Conservation (phyloP, 2,797 vertebrate genomes). For the Potorous gilbertii region DNA sequence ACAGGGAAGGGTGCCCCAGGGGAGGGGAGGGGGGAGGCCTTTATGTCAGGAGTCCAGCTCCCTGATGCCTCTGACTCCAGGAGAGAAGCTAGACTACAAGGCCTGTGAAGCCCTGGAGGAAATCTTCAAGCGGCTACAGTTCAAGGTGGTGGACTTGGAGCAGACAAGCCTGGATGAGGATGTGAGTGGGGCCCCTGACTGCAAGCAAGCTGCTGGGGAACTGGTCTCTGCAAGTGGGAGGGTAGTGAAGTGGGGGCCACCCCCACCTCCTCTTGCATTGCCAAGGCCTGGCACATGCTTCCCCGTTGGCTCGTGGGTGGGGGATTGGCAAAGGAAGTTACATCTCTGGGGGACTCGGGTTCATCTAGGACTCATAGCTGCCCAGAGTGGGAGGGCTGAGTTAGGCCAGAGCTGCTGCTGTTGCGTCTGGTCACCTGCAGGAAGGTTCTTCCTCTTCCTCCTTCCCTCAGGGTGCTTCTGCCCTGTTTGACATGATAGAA, state of each 20-base stretch:
- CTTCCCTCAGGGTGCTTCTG: slow-evolving; percentile 90
- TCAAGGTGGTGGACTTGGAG: slow-evolving; percentile 94
- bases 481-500: slow-evolving; percentile 97
- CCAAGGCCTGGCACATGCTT: background rate
- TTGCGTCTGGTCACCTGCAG: fast-evolving
- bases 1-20: background rate
- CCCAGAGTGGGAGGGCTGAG: too few relatives aligned
- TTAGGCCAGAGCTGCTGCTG: too few relatives aligned
- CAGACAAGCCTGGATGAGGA: slow-evolving; percentile 97
- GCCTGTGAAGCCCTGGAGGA: slow-evolving; percentile 95
- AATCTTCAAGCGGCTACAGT: slow-evolving; percentile 95
- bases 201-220: too few relatives aligned
- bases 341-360: background rate
- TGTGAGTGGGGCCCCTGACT: slow-evolving; percentile 84
- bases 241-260: background rate
- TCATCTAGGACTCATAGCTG: too few relatives aligned
- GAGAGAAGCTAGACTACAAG: slow-evolving; percentile 95
- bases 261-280: background rate
- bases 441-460: background rate
- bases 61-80: slow-evolving; percentile 74
- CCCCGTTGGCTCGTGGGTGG: too few relatives aligned
- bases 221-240: too few relatives aligned
- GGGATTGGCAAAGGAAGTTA: background rate
- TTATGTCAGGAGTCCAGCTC: fast-evolving
- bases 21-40: background rate